Evolutionary conservation across 2,113 vertebrate species (phyloP), one percentile per base, ranked within the genome.

Genomic region (Oncorhynchus gorbuscha): DNA sequence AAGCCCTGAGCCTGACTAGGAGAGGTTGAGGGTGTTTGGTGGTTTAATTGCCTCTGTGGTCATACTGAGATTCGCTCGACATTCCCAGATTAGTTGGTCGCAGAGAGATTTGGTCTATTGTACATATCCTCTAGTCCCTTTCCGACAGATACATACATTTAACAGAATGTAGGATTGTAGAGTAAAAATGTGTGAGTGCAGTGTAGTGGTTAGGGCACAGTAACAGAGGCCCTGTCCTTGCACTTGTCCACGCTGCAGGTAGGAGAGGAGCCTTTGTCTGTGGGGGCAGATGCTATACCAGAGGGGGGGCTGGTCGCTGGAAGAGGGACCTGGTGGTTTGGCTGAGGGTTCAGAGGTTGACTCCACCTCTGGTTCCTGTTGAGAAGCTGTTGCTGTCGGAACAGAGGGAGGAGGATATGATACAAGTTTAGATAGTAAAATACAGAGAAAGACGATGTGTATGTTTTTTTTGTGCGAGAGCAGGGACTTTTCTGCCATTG

Each of bases 341-440:
- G 84, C 93, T 68, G 91, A 86, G 24, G 94, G 86, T 76, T 97
- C 97, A 0, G 95, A 85, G 83, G 84, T 94, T 22, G 93, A 84
- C 84, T 98, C 97, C 0, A 93, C 75, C 70, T 99, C 97, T 1
- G 96, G 83, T 84, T 99, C 97, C 84, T 96, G 97, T 89, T 98
- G 97, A 0, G 97, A 95, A 0, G 96, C 96, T 4, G 97, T 94
- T 71, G 97, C 95, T 96, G 84, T 58, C 77, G 3, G 39, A 45
- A 45, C 39, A 39, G 39, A 39, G 39, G 39, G 39, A 39, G 39
- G 39, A 39, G 83, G 78, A 82, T 11, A 65, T n/a, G 79, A 73
- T 14, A 28, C 22, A 24, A 26, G 22, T 28, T 24, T 3, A 30
- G 65, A 67, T 69, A 67, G 75, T 18, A 81, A 18, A 76, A 20